Conservation (phyloP, 2,797 vertebrate species). For the Aselliscus stoliczkanus region DNA sequence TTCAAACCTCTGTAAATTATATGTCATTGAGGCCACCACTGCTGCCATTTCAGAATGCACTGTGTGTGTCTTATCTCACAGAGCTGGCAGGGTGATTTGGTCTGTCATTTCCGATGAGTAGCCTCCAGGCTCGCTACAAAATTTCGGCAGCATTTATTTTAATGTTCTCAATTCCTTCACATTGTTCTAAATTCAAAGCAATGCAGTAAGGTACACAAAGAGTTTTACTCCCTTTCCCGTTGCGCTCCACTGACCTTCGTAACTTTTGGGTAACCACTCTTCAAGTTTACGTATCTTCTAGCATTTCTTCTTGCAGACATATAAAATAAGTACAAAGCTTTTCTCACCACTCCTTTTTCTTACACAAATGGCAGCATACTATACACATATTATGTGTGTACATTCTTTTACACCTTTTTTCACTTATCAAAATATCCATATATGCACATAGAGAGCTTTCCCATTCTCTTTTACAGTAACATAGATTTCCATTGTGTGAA, state of each 20-base stretch:
- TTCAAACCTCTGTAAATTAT: background rate
- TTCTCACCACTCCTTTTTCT: background rate
- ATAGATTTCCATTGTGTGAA: background rate
- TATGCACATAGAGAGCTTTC: background rate
- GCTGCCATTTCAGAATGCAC: background rate
- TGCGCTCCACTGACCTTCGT: background rate
- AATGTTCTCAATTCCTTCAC: background rate
- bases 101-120: background rate
- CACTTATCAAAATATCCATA: background rate
- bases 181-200: background rate
- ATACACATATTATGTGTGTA: background rate
- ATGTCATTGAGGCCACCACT: background rate
- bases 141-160: background rate
- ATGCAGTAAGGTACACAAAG: background rate
- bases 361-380: background rate
- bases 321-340: background rate
- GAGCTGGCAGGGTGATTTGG: background rate
- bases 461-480: background rate
- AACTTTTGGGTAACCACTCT: background rate
- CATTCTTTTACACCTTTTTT: background rate
- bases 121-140: background rate
- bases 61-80: background rate
- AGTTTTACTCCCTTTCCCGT: background rate
- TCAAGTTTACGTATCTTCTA: background rate
- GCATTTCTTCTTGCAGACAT: background rate